phyloP scores from a whole-genome alignment of 2,797 vertebrate genomes.

The Pogoniulus pusillus region DNA sequence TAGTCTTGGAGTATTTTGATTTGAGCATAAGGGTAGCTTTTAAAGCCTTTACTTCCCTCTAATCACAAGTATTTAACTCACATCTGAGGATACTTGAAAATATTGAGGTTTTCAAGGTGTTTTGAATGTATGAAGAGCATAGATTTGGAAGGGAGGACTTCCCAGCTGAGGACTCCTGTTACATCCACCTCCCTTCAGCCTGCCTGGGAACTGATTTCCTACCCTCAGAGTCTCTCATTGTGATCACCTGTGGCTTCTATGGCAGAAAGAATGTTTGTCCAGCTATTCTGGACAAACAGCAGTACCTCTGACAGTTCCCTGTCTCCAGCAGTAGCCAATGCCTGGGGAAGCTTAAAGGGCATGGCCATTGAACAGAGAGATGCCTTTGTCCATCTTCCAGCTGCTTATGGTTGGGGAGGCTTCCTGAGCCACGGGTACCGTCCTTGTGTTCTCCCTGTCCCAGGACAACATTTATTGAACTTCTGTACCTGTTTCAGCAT shows the following conservation, averaged over 20 bases:
- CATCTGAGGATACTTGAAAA: neutral
- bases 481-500: neutral
- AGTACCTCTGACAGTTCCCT: neutral
- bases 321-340: neutral
- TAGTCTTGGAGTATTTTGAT: neutral
- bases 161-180: neutral
- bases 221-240: neutral
- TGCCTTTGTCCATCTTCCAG: conserved; percentile 1
- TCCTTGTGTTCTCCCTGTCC: neutral
- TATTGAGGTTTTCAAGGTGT: neutral
- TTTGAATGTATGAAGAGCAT: neutral
- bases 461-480: neutral
- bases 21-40: neutral
- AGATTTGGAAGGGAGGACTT: neutral
- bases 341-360: neutral
- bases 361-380: neutral
- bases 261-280: neutral
- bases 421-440: neutral
- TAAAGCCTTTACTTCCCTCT: neutral
- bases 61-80: neutral
- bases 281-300: neutral
- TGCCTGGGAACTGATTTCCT: neutral
- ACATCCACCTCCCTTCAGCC: neutral
- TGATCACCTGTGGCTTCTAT: neutral
- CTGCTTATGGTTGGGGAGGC: neutral